These are phyloP conservation scores for Hippasteria phrygiana DNA, from an alignment of 53 echinoderm and acorn worm species.

Conservation along the genomic window DNA sequence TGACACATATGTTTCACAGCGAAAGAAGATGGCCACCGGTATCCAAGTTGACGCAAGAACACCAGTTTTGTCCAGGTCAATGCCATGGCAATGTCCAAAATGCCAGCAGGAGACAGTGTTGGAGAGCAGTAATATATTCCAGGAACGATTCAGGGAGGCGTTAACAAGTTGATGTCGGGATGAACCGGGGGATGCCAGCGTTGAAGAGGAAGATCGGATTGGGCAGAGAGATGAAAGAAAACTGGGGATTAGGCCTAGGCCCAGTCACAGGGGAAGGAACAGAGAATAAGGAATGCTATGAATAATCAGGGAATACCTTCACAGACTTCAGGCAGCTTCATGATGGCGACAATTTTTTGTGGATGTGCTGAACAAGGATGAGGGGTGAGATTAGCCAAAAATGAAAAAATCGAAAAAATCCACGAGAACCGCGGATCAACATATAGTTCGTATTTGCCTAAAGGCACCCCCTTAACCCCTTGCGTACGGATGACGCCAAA, in stretches of 20 bases:
- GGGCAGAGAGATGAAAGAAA: constrained; percentile 61
- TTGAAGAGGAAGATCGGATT: constrained; percentile 11
- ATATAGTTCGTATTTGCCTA: too few relatives aligned
- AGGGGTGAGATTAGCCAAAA: too few relatives aligned
- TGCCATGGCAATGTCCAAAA: constrained; percentile 58
- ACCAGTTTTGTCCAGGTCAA: constrained; percentile 85
- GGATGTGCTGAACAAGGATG: neutral
- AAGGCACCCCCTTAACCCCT: too few relatives aligned
- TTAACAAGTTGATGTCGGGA: neutral
- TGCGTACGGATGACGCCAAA: too few relatives aligned
- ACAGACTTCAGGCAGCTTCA: neutral
- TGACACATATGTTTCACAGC: constrained; percentile 33
- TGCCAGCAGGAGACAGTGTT: neutral
- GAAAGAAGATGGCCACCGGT: constrained; percentile 30
- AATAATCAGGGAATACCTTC: neutral
- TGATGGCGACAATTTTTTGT: neutral
- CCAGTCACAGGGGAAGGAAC: constrained; percentile 48
- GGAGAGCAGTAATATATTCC: constrained; percentile 6
- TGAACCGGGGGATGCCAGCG: neutral
- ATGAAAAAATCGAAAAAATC: too few relatives aligned
- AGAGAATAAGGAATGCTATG: constrained; percentile 51
- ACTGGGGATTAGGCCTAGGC: constrained; percentile 47
- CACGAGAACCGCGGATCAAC: too few relatives aligned
- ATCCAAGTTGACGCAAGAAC: constrained; percentile 68
- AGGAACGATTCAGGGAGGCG: neutral